phyloP scores from a whole-genome alignment of 37 sponge, comb jelly and placozoan genomes.

The Amphimedon queenslandica region DNA sequence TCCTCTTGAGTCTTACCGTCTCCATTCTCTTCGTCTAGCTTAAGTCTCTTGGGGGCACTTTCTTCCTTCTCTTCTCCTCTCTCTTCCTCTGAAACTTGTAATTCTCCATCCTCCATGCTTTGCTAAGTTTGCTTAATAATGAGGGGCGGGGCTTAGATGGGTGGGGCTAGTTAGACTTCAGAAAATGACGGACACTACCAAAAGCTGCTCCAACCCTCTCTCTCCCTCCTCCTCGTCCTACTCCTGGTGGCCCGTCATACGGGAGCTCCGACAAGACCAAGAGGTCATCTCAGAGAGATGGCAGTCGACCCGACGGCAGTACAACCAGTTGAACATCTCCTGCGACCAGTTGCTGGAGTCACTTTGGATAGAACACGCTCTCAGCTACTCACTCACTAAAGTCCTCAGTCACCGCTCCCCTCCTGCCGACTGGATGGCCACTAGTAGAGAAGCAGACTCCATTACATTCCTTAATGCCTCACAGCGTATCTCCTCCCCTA shows the following conservation, averaged over 20 bases:
- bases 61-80: too few species aligned
- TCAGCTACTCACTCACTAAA: constrained; percentile 17
- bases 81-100: too few species aligned
- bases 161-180: too few species aligned
- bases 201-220: too few species aligned
- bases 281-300: constrained; percentile 35
- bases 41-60: too few species aligned
- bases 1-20: too few species aligned
- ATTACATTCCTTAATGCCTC: constrained; percentile 34
- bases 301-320: constrained; percentile 2
- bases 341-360: constrained; percentile 47
- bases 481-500: constrained; percentile 8
- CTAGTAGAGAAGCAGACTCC: background rate
- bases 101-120: too few species aligned
- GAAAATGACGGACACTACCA: too few species aligned
- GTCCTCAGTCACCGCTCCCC: constrained; percentile 15
- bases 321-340: constrained; percentile 22
- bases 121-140: too few species aligned
- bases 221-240: too few species aligned
- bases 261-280: constrained; percentile 53
- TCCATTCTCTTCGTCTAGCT: too few species aligned
- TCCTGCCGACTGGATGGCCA: constrained; percentile 25
- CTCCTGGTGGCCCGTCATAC: constrained; percentile 8
- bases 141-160: too few species aligned
- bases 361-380: constrained; percentile 39